Percentiles rank a stretch among this genome's conserved stretches.
phyloP scores from a whole-genome alignment of 1,140 invertebrate genomes.

The Diploscapter pachys region DNA sequence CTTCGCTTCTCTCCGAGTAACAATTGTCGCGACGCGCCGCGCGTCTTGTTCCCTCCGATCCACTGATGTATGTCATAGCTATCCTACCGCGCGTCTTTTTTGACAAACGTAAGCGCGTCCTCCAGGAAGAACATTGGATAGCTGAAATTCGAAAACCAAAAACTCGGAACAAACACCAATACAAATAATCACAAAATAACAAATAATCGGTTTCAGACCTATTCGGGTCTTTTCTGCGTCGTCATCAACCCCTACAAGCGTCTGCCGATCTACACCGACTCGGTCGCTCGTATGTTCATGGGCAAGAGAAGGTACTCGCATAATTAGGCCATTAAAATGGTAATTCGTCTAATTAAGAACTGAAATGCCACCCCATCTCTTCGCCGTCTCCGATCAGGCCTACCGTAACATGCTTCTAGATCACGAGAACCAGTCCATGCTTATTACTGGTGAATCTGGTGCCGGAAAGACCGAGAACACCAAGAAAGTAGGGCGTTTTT shows the following conservation, averaged over 20 bases:
- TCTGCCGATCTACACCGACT: slow-evolving; percentile 94
- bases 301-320: slow-evolving; percentile 62
- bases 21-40: no score
- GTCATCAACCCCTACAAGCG: slow-evolving; percentile 99
- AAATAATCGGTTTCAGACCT: slow-evolving; percentile 72
- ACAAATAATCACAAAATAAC: background rate
- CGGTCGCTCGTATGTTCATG: slow-evolving; percentile 93
- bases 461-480: slow-evolving; percentile 99
- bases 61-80: no score
- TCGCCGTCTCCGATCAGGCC: slow-evolving; percentile 98
- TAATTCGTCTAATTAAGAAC: slow-evolving; percentile 67
- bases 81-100: no score
- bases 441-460: slow-evolving; percentile 88
- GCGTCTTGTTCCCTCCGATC: no score
- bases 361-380: slow-evolving; percentile 99
- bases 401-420: slow-evolving; percentile 92
- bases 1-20: no score
- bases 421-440: slow-evolving; percentile 72
- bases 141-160: no score
- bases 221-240: slow-evolving; percentile 99
- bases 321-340: background rate
- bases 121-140: no score
- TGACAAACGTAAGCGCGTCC: no score
- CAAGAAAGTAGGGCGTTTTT: slow-evolving; percentile 77
- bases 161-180: background rate